Percentiles rank a stretch among this genome's conserved stretches.
Conservation (phyloP, 2,113 vertebrate species). For the Nothocercus nigrocapillus region DNA sequence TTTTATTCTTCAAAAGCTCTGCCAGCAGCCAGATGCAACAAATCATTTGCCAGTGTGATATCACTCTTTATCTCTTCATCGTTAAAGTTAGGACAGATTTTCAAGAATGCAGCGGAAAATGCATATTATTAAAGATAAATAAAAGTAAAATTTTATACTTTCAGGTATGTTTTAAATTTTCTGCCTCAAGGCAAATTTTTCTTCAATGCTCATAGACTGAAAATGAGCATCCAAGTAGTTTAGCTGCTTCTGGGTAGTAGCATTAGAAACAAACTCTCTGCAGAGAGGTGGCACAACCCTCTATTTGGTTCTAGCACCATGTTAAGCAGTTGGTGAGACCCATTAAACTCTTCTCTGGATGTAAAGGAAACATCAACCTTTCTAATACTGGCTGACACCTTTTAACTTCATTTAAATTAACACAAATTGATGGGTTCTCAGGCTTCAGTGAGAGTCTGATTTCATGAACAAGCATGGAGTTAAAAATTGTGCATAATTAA, state of each 20-base stretch:
- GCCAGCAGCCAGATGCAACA: neutral
- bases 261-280: neutral
- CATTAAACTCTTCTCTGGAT: neutral
- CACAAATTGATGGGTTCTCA: no score
- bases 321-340: neutral
- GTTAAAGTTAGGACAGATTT: neutral
- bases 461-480: accelerated
- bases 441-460: accelerated
- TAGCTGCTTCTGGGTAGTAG: neutral
- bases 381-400: neutral
- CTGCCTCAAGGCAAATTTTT: neutral
- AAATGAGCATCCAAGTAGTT: neutral
- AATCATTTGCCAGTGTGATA: neutral
- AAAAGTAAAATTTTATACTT: neutral
- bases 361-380: neutral
- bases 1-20: neutral
- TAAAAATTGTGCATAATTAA: neutral
- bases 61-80: neutral
- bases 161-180: neutral
- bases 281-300: neutral
- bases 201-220: neutral
- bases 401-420: neutral
- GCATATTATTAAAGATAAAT: neutral
- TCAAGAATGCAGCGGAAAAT: neutral
- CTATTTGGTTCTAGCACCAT: neutral